Evolutionary conservation across 2,888 invertebrate species (phyloP), one percentile per base, ranked within the genome.

Genomic region (Andrena chrysosceles): DNA sequence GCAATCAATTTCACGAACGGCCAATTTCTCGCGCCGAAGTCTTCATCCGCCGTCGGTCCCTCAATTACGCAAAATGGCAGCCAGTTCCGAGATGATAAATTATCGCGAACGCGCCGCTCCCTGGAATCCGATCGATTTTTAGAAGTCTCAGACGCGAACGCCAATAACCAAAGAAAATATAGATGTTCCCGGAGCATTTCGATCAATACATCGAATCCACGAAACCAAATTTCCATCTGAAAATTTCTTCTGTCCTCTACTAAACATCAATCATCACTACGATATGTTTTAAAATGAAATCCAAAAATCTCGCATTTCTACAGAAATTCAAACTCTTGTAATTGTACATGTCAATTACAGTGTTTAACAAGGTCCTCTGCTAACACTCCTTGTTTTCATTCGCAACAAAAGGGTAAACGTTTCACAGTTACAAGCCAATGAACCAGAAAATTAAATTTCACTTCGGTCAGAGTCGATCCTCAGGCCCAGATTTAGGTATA

Each of bases 61-160:
- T 85, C 84, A 84, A 87, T 87, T 87, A 87, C 84, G 84, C 83
- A 87, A 87, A 87, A 87, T 86, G 88, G 83, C 67, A 84, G 83
- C 79, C 81, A 83, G 75, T 86, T 83, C 77, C 83, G 54, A 75
- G 84, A 87, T 87, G 87, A 87, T 87, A 84, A 87, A 87, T 87
- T 87, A 87, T 87, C 84, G 83, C 70, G 81, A 78, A 86, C 83
- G 81, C 79, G 85, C 76, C 82, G 64, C 48, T 54, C 49, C 71
- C 68, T 52, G 56, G 83, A 79, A 78, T 54, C 69, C 81, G 74
- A 87, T 89, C 85, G 84, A 87, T 89, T 88, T 85, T 86, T 87
- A 75, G 77, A 66, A 73, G 64, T 48, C 69, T 72, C 52, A 29
- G 54, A 26, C 63, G 49, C 23, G 26, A 20, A 56, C 59, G 42